These are phyloP conservation scores for Copsychus sechellarum DNA, from an alignment of 2,113 vertebrate species.

Conservation along the genomic window DNA sequence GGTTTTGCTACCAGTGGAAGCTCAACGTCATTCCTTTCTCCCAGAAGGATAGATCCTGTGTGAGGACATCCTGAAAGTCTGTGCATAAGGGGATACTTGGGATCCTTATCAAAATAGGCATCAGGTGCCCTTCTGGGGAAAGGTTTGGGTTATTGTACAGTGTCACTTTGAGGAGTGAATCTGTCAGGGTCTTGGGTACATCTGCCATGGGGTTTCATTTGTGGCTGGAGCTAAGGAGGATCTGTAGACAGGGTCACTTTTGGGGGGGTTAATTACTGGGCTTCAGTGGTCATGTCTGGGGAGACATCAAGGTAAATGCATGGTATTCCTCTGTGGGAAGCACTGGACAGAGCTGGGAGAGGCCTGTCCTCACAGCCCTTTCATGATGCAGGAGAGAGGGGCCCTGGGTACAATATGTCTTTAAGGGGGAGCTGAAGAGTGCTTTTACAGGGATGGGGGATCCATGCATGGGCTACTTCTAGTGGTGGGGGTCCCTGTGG, in stretches of 20 bases:
- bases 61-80: not conserved
- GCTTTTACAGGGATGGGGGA: not conserved
- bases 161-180: not conserved
- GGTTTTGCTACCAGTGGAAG: not conserved
- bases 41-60: not conserved
- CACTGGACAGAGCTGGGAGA: not conserved
- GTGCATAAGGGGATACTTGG: not conserved
- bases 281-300: not conserved
- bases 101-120: not conserved
- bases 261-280: no score
- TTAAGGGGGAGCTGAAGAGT: not conserved
- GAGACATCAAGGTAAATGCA: not conserved
- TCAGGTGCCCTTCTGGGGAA: not conserved
- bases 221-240: not conserved
- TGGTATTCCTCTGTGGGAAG: not conserved
- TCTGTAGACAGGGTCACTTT: not conserved
- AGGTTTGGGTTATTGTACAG: not conserved
- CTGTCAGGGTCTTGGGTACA: not conserved
- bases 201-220: not conserved
- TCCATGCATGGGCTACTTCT: not conserved
- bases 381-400: not conserved
- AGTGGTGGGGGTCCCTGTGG: not conserved
- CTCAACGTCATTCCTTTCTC: not conserved
- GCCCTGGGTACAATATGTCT: not conserved
- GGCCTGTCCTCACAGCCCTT: not conserved